These are phyloP conservation scores for Proctacanthus coquilletti DNA, from an alignment of 1,140 invertebrate genomes.

Conservation along the genomic window DNA sequence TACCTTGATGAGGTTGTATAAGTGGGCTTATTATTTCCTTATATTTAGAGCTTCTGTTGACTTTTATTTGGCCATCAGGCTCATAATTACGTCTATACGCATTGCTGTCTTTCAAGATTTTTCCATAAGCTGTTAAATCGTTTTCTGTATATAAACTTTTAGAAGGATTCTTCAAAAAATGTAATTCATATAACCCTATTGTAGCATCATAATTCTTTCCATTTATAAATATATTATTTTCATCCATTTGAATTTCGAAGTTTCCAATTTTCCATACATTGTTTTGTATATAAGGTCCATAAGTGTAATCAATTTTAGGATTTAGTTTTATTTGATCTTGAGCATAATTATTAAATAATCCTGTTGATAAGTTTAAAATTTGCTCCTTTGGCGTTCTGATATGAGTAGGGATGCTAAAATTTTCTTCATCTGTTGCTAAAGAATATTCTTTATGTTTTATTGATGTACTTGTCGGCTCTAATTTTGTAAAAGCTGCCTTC, in stretches of 20 bases:
- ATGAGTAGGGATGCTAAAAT: not conserved
- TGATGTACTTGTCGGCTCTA: no score
- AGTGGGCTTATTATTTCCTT: constrained; percentile 6
- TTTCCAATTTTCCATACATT: not conserved
- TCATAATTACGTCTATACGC: constrained; percentile 12
- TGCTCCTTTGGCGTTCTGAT: no score
- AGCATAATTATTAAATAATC: not conserved
- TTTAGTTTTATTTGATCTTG: not conserved
- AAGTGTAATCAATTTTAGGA: constrained; percentile 1
- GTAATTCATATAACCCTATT: constrained; percentile 11
- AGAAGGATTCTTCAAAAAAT: constrained; percentile 11
- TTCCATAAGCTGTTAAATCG: constrained; percentile 13
- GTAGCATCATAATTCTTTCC: constrained; percentile 8
- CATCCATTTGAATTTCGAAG: not conserved
- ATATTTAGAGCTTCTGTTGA: not conserved
- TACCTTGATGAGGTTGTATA: not conserved
- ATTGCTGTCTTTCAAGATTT: constrained; percentile 12
- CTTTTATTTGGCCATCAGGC: constrained; percentile 2
- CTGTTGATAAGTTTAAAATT: not conserved
- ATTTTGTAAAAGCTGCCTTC: no score
- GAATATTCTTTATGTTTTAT: no score
- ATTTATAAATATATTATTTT: constrained; percentile 3
- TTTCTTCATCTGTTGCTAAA: not conserved
- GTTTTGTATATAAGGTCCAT: constrained; percentile 1
- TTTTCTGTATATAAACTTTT: constrained; percentile 8